Base-by-base conservation (phyloP, 1,140 invertebrate species). In the Zaprionus ornatus region DNA sequence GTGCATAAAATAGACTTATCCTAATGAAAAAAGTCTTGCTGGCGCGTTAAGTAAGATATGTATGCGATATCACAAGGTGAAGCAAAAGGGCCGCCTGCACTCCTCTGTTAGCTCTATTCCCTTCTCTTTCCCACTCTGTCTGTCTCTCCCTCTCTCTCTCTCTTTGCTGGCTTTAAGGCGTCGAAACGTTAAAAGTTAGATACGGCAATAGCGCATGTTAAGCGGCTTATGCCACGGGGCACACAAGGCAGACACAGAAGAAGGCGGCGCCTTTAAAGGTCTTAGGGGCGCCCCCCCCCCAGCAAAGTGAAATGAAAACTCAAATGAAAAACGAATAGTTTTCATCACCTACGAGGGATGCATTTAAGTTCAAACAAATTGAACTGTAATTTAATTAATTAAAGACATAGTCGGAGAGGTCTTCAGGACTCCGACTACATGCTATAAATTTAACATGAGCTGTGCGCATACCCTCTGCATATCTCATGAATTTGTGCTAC, bases 1-100 rank as follows among this genome's bases (percentile, higher is more conserved):
- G 81, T 77, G 85, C 72, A 90, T 90, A 90, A 90, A 90, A 90
- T 90, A 90, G 85, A 90, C 85, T 90, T 90, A 90, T 90, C 86
- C 85, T 90, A 90, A 90, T 90, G 85, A 90, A 90, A 90, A 90
- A 90, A 90, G 85, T 88, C 85, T 90, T 72, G 85, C 69, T 90
- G 81, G 85, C 81, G 85, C 81, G 81, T 90, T 88, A 90, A 90
- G 85, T 90, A 90, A 88, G 85, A 90, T 88, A 90, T 85, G 85
- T 90, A 82, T 74, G 72, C 63, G 66, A 74, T 74, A 88, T 84
- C 75, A 62, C 48, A 70, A 71, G 54, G 72, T 66, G 64, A 57
- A n/a, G 37, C 37, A 10, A 40, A 29, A n/a, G 15, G 45, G 45
- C 67, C 17, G 29, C 29, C 29, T 32, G 9, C 29, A 9, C 29